These are phyloP conservation scores for Turdus rufiventris DNA, from an alignment of 2,113 vertebrate genomes.

Conservation along the genomic window DNA sequence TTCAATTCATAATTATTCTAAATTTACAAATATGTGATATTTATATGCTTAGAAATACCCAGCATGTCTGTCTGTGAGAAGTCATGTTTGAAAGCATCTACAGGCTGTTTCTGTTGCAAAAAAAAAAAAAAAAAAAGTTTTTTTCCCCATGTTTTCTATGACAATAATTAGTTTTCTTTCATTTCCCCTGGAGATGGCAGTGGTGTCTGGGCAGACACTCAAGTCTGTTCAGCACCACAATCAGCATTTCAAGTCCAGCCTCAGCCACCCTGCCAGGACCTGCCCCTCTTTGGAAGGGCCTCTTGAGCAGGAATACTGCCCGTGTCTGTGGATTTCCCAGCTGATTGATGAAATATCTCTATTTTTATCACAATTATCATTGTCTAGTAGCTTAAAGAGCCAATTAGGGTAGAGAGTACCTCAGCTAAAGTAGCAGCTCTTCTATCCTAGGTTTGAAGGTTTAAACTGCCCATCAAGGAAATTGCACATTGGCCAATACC, in stretches of 20 bases:
- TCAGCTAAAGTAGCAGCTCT: conserved; percentile 3
- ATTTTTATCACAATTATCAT: background rate
- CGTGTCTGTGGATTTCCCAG: background rate
- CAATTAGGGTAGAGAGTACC: background rate
- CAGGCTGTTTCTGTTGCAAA: background rate
- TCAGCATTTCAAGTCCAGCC: background rate
- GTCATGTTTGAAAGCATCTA: background rate
- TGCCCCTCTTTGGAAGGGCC: background rate
- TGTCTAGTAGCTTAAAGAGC: conserved; percentile 33
- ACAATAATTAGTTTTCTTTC: background rate
- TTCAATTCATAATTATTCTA: background rate
- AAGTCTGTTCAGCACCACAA: background rate
- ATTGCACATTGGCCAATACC: background rate
- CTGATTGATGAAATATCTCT: conserved; percentile 8
- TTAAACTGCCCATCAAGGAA: background rate
- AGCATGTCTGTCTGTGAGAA: background rate
- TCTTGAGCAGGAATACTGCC: accelerated
- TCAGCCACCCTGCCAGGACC: background rate
- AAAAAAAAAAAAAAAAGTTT: background rate
- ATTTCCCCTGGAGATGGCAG: background rate
- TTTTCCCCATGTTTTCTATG: background rate
- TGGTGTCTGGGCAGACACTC: background rate
- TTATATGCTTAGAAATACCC: background rate
- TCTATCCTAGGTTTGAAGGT: background rate
- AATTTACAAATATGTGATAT: background rate